phyloP scores from a whole-genome alignment of 2,113 vertebrate species.

The Regulus satrapa region DNA sequence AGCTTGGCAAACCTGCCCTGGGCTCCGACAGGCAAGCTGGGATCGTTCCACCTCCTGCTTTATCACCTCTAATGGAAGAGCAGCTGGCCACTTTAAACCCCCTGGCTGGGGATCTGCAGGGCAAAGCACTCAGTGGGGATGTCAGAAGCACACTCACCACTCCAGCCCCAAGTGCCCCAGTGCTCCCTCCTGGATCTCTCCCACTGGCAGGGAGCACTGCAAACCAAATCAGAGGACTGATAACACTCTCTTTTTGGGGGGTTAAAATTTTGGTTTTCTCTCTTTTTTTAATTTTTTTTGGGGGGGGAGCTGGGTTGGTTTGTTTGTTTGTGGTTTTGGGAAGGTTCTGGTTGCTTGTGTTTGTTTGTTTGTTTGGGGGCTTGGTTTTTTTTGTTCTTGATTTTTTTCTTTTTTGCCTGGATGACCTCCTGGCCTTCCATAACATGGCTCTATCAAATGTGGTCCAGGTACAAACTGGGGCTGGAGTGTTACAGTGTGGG shows the following conservation, averaged over 20 bases:
- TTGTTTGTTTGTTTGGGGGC: background rate
- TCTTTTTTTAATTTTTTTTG: background rate
- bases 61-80: constrained; percentile 46
- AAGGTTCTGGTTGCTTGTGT: background rate
- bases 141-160: background rate
- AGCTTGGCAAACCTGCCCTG: background rate
- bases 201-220: accelerated
- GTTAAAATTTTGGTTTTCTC: no score
- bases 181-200: background rate
- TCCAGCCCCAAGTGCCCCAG: background rate
- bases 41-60: background rate
- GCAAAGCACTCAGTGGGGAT: accelerated
- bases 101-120: background rate
- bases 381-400: background rate
- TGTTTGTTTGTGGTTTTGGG: background rate
- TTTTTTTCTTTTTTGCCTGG: no score
- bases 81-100: background rate
- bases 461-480: background rate
- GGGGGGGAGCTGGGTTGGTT: no score
- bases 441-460: accelerated
- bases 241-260: background rate
- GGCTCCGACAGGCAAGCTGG: background rate
- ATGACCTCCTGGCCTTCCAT: background rate
- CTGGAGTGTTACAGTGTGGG: background rate
- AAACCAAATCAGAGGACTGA: background rate